phyloP scores from a whole-genome alignment of 2,113 vertebrate genomes.

The Clarias magur region DNA sequence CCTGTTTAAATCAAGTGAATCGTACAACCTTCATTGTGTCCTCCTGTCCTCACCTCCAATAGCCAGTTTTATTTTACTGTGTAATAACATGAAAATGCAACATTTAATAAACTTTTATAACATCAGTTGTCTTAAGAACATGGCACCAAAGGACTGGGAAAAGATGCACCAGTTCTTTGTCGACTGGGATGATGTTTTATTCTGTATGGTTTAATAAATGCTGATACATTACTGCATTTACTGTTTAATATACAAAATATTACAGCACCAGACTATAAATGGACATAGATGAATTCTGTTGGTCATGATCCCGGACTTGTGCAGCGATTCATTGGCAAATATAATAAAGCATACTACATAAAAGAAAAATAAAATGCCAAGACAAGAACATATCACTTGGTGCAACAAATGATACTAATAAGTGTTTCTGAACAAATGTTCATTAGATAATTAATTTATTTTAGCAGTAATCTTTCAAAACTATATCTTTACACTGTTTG shows the following conservation, averaged over 20 bases:
- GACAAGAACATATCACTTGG: not conserved
- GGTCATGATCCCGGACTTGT: slow-evolving; percentile 8
- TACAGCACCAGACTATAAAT: slow-evolving; percentile 31
- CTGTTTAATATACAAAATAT: slow-evolving; percentile 11
- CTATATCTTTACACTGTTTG: slow-evolving; percentile 33
- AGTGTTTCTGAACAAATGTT: not conserved
- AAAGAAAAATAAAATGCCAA: not conserved
- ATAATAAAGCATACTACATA: not conserved
- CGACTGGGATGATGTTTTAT: not conserved
- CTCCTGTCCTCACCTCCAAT: not conserved
- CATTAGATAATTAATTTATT: not conserved
- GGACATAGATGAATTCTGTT: not conserved
- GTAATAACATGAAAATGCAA: slow-evolving; percentile 15
- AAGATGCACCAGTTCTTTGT: not conserved
- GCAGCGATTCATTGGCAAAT: not conserved
- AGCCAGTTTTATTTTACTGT: slow-evolving; percentile 1
- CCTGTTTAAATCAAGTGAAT: not conserved
- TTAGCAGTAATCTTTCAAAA: slow-evolving; percentile 34
- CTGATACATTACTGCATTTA: not conserved
- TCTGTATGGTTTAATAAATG: slow-evolving; percentile 3
- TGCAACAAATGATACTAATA: not conserved
- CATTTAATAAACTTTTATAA: slow-evolving; percentile 16
- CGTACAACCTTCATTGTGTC: not conserved
- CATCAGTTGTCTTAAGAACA: slow-evolving; percentile 3
- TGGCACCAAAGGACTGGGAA: not conserved